Conservation (phyloP, 2,888 invertebrate species). For the Antitype chi region DNA sequence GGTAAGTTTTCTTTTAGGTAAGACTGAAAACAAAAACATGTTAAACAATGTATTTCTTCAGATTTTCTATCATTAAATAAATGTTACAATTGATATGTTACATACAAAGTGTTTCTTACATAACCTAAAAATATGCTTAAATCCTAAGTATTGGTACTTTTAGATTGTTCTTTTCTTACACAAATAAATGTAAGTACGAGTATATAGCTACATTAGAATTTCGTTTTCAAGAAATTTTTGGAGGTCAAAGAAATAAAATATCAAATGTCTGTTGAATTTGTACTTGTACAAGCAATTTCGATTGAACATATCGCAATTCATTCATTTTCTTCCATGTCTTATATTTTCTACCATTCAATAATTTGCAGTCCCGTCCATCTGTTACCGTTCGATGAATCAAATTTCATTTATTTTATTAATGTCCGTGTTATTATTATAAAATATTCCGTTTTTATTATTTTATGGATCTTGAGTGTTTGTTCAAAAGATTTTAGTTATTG, state of each 20-base stretch:
- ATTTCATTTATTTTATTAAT: background rate
- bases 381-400: constrained; percentile 5
- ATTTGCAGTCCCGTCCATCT: constrained; percentile 8
- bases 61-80: background rate
- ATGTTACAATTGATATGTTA: background rate
- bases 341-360: background rate
- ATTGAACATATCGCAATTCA: background rate
- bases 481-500: background rate
- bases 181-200: background rate
- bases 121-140: background rate
- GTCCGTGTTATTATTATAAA: background rate
- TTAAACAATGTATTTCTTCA: background rate
- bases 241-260: background rate
- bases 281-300: background rate
- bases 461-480: background rate
- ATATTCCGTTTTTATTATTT: background rate
- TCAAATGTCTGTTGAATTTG: background rate
- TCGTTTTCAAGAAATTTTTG: background rate
- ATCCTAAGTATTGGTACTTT: background rate
- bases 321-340: constrained; percentile 9
- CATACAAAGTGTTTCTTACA: background rate
- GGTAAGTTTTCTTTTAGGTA: background rate
- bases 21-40: background rate
- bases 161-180: background rate
- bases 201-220: background rate